Evolutionary conservation across 2,113 vertebrate species (phyloP).

Genomic region (Neolamprologus sp.): DNA sequence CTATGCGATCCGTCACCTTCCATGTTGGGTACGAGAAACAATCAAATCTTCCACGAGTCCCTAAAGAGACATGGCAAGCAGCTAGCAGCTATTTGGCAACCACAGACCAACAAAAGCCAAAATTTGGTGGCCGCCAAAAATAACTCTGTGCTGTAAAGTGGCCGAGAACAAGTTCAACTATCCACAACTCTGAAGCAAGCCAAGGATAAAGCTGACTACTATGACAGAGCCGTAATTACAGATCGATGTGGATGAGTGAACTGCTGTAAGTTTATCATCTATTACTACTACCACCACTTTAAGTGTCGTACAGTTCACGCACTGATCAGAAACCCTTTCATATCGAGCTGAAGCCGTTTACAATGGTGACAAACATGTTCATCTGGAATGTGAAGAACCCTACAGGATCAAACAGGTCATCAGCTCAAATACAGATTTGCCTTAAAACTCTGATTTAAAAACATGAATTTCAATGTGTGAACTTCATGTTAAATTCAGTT

Average conservation of each 20-base stretch:
- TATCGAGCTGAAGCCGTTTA: neutral
- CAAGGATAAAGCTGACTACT: neutral
- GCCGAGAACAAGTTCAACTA: neutral
- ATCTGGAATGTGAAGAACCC: neutral
- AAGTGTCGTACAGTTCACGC: neutral
- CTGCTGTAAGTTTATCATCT: neutral
- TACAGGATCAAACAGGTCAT: neutral
- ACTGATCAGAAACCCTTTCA: neutral
- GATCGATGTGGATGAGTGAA: neutral
- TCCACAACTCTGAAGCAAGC: neutral
- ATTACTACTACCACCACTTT: fast-evolving
- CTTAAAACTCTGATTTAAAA: neutral
- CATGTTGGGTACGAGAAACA: neutral
- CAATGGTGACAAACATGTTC: neutral
- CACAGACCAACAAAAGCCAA: neutral
- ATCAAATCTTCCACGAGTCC: neutral
- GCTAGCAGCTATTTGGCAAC: neutral
- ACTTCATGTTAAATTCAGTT: neutral
- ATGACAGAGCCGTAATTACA: fast-evolving
- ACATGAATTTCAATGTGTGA: neutral
- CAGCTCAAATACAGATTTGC: neutral
- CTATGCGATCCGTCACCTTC: neutral
- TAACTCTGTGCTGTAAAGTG: neutral
- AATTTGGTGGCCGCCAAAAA: neutral
- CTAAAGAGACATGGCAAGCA: neutral